Conservation (phyloP, 2,113 vertebrate species). For the Oceanites oceanicus region DNA sequence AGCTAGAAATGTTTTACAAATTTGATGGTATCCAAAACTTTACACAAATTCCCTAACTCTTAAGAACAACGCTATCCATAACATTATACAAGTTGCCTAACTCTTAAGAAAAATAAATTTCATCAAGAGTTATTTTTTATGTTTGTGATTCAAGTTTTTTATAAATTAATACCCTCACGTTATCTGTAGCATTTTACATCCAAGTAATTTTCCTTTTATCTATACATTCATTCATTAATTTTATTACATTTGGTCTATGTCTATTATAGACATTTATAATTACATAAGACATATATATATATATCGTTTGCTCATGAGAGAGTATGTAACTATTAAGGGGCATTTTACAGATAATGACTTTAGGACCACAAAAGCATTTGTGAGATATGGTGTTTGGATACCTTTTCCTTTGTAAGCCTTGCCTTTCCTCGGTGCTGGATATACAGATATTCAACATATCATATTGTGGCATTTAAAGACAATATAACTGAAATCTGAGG, state of each 20-base stretch:
- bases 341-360: neutral
- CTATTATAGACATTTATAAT: neutral
- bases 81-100: neutral
- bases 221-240: neutral
- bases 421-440: neutral
- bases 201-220: neutral
- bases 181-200: neutral
- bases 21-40: neutral
- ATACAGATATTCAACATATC: neutral
- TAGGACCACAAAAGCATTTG: neutral
- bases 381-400: neutral
- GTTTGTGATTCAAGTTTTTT: neutral
- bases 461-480: neutral
- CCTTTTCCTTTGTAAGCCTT: neutral
- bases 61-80: neutral
- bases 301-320: neutral
- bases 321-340: neutral
- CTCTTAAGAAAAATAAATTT: neutral
- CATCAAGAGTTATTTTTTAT: neutral
- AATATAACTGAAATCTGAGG: neutral
- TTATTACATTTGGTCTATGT: neutral
- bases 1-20: neutral
- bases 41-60: neutral
- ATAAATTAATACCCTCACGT: neutral
- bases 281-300: neutral